Evolutionary conservation across 2,888 invertebrate species (phyloP), one percentile per base, ranked within the genome.

Genomic region (Barypeithes pellucidus): DNA sequence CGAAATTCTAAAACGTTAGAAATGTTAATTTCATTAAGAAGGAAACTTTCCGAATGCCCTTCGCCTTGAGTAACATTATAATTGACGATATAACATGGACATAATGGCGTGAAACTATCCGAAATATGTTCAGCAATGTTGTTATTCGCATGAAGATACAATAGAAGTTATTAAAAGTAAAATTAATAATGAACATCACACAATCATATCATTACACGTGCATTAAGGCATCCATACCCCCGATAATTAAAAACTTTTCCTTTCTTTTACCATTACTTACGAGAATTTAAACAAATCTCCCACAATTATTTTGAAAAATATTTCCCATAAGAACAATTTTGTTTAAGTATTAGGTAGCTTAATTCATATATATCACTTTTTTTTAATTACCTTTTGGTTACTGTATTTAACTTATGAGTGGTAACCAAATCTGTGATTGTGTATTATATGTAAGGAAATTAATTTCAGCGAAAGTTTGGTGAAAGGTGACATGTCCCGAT

Each of bases 191-290:
- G 18, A 47, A 20, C 47, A 20, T 47, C 47, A 47, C 47, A 47
- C 47, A 18, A 47, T 47, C 20, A 9, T 47, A 18, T 47, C 20
- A 47, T 47, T 47, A 47, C 20, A 11, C 47, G 11, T 20, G 47
- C 20, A 20, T 47, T 47, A n/a, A 47, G 7, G 20, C n/a, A 47
- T 47, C 20, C 18, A 43, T 5, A 43, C 2, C 20, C 18, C 9
- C 20, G 20, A 47, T 47, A 47, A 47, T 47, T 20, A 47, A 47
- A 47, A 47, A 47, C 47, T 47, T 47, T 47, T 47, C 11, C 47
- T 47, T 47, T 47, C 47, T 47, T 47, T 47, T 20, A 16, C 11
- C 20, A 20, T 47, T 47, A 47, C 47, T 47, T 47, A 47, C 20
- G 20, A 47, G 1, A 47, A 20, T 18, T 47, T 47, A 20, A 20